Base-by-base conservation (phyloP, 30 jellyfish, hydroid and myxozoan genomes). In the Hydractinia echinata region DNA sequence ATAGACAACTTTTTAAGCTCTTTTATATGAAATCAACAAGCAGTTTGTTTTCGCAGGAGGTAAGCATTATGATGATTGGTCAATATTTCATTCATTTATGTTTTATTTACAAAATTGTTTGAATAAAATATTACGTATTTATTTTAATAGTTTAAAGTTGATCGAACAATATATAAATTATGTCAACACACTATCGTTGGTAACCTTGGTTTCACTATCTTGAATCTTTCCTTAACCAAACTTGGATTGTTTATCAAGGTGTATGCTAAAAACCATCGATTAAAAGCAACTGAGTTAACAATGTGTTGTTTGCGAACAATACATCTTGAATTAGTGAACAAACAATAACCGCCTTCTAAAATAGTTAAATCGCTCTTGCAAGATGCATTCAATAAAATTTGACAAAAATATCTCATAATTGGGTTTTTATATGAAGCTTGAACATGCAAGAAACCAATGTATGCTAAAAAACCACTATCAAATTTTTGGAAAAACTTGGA, bases 241-340 rank as follows among this genome's bases (percentile, higher is more conserved):
- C 51, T 64, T 51, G 16, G 51, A 64, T 64, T 64, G 19, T 13
- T 64, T 64, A 51, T 6, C 39, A 71, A 50, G 9, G 81, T 71
- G 55, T 8, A 52, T 5, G 81, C 81, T 52, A 71, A 71, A 71
- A 71, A 71, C 81, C 80, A 70, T 70, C 81, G 8, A 60, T 71
- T 71, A 20, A 30, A 50, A 71, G 61, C 81, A 20, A 7, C n/a
- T 8, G 10, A 7, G 51, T 30, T 20, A 7, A 14, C 51, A 14
- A 71, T 20, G 11, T 5, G 69, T n/a, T 71, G 81, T n/a, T 1
- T 20, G n/a, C 14, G 11, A 20, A 5, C 7, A 8, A 60, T 8
- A 20, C 10, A n/a, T 8, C 30, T 20, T 19, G 10, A 19, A 20
- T 5, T 6, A 14, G 30, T 52, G 9, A 71, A 48, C 67, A 71